Conservation (phyloP, 2,113 vertebrate genomes). For the Gnathonemus longibarbis region DNA sequence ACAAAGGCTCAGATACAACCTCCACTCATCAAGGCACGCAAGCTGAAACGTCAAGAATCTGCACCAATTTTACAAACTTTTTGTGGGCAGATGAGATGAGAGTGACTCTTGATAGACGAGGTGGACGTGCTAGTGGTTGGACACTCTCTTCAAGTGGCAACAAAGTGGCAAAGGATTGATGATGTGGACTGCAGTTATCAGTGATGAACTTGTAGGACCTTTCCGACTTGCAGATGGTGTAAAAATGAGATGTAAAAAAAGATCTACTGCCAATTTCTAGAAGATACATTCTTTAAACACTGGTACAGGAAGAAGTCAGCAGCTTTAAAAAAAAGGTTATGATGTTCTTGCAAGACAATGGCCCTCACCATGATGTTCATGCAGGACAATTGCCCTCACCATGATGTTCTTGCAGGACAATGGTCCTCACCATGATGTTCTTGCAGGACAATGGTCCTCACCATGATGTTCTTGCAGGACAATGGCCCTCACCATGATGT, state of each 20-base stretch:
- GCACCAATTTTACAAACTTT: background rate
- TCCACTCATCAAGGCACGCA: background rate
- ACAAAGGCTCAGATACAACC: background rate
- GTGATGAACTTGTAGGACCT: background rate
- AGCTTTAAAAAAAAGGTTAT: background rate
- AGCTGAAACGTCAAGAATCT: background rate
- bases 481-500: too few species aligned
- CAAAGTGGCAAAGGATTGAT: background rate
- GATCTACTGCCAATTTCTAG: background rate
- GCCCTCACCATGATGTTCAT: too few species aligned
- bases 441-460: too few species aligned
- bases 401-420: too few species aligned
- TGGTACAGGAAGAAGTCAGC: background rate
- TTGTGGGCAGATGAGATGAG: background rate
- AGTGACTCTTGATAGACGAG: background rate
- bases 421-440: too few species aligned
- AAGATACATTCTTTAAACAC: background rate
- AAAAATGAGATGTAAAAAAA: background rate
- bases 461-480: too few species aligned
- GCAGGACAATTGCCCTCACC: too few species aligned
- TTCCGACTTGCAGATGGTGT: background rate
- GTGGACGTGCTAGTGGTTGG: background rate
- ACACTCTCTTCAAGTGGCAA: background rate
- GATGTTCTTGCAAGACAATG: too few species aligned
- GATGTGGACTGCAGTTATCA: background rate